Percentiles rank a stretch among this genome's conserved stretches.
Conservation (phyloP, 2,888 invertebrate species). For the Spisula solida region DNA sequence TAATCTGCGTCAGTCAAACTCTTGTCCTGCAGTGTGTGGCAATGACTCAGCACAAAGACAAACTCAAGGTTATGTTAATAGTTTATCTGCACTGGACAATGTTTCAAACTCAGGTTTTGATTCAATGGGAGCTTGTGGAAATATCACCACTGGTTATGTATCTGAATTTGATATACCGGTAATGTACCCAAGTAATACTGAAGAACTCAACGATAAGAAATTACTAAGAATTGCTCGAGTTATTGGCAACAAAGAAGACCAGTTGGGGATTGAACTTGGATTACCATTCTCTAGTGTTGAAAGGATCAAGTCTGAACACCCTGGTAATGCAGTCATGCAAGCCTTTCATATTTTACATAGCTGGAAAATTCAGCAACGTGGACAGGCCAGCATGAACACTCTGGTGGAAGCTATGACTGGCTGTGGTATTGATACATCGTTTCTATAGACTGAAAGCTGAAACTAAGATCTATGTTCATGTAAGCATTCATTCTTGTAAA, state of each 20-base stretch:
- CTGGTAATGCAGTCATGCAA: slow-evolving; percentile 43
- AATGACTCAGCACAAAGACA: not conserved
- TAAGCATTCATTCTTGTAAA: too few species aligned
- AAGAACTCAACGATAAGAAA: slow-evolving; percentile 23
- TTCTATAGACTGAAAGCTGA: not conserved
- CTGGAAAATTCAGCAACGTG: slow-evolving; percentile 49
- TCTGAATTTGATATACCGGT: not conserved
- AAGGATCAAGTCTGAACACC: slow-evolving; percentile 33
- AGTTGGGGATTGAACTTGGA: slow-evolving; percentile 58
- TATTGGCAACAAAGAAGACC: slow-evolving; percentile 58
- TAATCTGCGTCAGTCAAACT: not conserved
- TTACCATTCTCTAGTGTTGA: slow-evolving; percentile 49
- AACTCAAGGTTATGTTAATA: not conserved
- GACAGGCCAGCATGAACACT: slow-evolving; percentile 29
- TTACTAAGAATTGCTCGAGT: slow-evolving; percentile 47
- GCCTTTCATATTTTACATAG: slow-evolving; percentile 53
- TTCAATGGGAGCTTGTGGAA: slow-evolving; percentile 19
- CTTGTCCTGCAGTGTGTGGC: not conserved
- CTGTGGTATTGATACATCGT: slow-evolving; percentile 58
- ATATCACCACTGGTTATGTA: not conserved
- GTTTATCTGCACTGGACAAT: not conserved
- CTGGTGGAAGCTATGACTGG: slow-evolving; percentile 56
- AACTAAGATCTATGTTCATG: too few species aligned
- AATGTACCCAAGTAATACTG: not conserved
- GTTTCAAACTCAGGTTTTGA: not conserved